Conservation (phyloP, 2,113 vertebrate species). For the Cyanoderma ruficeps region DNA sequence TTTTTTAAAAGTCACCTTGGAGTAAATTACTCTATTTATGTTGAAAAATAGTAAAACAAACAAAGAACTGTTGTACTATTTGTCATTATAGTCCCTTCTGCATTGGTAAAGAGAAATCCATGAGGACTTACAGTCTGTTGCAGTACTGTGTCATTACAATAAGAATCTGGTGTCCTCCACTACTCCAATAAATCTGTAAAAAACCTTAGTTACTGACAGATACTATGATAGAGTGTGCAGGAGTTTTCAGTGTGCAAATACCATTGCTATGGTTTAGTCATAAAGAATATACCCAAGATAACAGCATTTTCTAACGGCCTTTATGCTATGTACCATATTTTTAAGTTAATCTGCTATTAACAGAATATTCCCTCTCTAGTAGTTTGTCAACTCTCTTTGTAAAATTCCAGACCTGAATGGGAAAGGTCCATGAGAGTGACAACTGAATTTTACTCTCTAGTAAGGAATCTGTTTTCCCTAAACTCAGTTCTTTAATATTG, state of each 20-base stretch:
- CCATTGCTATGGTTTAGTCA: neutral
- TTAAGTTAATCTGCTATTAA: neutral
- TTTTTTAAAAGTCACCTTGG: neutral
- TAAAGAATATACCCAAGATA: neutral
- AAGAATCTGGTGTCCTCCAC: neutral
- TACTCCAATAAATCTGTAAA: neutral
- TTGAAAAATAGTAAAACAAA: neutral
- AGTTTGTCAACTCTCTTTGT: neutral
- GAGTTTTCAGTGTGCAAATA: neutral
- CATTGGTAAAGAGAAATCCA: neutral
- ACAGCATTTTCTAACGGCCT: neutral
- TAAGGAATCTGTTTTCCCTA: neutral
- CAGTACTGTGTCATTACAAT: neutral
- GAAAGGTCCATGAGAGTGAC: neutral
- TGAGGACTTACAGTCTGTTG: neutral
- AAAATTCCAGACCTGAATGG: neutral
- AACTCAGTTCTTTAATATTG: neutral
- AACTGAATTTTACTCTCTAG: neutral
- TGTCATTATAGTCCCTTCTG: neutral
- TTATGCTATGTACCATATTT: neutral
- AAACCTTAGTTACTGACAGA: neutral
- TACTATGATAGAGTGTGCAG: rapidly evolving
- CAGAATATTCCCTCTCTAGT: neutral
- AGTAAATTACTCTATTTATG: neutral
- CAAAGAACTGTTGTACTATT: neutral